Evolutionary conservation across 2,888 invertebrate genomes (phyloP).

Genomic region (Pimpla rufipes): DNA sequence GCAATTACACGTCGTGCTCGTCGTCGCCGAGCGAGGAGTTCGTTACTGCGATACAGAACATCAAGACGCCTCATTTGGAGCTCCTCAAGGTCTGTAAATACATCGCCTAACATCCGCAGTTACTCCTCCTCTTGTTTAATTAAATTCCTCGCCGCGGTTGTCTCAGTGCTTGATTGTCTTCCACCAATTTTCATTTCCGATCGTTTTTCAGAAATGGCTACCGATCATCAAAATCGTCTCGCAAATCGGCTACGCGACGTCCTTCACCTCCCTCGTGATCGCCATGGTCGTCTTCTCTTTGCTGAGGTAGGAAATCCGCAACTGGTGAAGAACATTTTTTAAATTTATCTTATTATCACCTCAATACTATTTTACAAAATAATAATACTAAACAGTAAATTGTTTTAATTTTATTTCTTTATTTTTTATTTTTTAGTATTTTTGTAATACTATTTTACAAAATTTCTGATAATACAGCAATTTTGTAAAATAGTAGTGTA

Average conservation of each 20-base stretch:
- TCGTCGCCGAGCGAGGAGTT: constrained; percentile 73
- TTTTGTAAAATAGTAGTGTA: too few relatives aligned
- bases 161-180: background rate
- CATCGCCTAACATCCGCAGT: too few relatives aligned
- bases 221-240: constrained; percentile 86
- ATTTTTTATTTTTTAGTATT: background rate
- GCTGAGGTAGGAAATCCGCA: constrained; percentile 85
- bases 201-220: constrained; percentile 85
- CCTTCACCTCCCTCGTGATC: constrained; percentile 86
- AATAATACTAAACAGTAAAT: too few relatives aligned
- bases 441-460: too few relatives aligned
- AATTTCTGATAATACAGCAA: too few relatives aligned
- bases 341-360: too few relatives aligned
- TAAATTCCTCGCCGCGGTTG: background rate
- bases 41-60: constrained; percentile 77
- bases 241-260: constrained; percentile 87
- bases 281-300: constrained; percentile 86
- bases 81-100: constrained; percentile 74
- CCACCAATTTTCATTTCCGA: background rate
- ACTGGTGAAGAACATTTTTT: background rate
- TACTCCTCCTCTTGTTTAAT: too few relatives aligned
- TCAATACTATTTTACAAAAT: too few relatives aligned
- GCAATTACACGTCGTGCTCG: constrained; percentile 86
- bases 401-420: too few relatives aligned
- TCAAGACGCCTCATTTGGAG: constrained; percentile 69